phyloP scores from a whole-genome alignment of 2,113 vertebrate species.

The Acinonyx jubatus region DNA sequence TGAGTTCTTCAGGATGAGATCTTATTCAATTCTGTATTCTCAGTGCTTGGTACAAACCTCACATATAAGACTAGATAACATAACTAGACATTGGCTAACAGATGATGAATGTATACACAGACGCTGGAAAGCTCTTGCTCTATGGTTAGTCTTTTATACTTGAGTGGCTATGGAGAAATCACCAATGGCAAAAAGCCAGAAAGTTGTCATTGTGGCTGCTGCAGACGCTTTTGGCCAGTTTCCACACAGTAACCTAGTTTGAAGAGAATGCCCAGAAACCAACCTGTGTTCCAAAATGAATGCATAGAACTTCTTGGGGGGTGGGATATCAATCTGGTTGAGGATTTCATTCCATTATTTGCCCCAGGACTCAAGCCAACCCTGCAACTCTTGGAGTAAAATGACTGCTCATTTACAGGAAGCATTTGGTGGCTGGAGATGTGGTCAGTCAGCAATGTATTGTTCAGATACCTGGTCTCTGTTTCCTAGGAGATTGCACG shows the following conservation, averaged over 20 bases:
- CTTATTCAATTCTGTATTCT: background rate
- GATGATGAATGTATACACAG: no score
- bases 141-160: background rate
- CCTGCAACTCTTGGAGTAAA: background rate
- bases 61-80: background rate
- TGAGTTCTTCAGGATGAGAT: background rate
- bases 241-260: background rate
- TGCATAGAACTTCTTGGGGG: background rate
- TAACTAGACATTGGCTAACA: background rate
- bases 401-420: conserved; percentile 1
- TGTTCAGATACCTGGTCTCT: background rate
- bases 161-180: conserved; percentile 2
- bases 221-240: background rate
- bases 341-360: background rate
- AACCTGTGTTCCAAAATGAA: background rate
- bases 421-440: background rate
- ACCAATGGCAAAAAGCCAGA: background rate
- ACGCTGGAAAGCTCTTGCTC: background rate
- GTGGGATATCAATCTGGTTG: background rate
- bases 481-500: conserved; percentile 65
- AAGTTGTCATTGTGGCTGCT: background rate
- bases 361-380: background rate
- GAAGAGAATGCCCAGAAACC: background rate
- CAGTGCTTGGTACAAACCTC: background rate
- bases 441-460: conserved; percentile 10